A percentile compares a stretch with the other conserved stretches of the same genome.
phyloP scores from a whole-genome alignment of 1,140 invertebrate species.

The Papilio dardanus region DNA sequence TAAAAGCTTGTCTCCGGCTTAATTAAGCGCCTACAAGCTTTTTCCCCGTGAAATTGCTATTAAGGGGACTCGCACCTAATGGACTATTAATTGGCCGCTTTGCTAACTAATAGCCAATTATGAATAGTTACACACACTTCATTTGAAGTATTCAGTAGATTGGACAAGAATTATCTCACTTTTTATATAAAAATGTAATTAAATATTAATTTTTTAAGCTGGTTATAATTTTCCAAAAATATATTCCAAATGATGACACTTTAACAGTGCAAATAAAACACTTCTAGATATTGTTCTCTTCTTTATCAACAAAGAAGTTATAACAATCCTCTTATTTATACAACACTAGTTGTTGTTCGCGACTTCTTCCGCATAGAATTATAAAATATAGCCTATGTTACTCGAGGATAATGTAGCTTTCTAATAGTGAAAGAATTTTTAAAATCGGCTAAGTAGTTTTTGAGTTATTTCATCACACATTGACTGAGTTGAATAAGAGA shows the following conservation, averaged over 20 bases:
- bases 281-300: too few species aligned
- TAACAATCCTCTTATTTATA: too few species aligned
- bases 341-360: too few species aligned
- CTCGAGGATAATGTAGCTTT: too few species aligned
- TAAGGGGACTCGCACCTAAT: slow-evolving; percentile 33
- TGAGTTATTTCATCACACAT: background rate
- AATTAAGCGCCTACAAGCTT: slow-evolving; percentile 33
- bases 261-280: too few species aligned
- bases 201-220: background rate
- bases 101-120: slow-evolving; percentile 38
- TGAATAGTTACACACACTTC: slow-evolving; percentile 36
- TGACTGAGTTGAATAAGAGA: background rate
- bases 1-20: slow-evolving; percentile 31
- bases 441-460: too few species aligned
- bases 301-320: too few species aligned
- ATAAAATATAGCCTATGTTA: too few species aligned
- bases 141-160: slow-evolving; percentile 1
- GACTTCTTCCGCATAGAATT: too few species aligned
- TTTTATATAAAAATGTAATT: background rate
- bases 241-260: too few species aligned
- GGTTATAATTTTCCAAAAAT: background rate
- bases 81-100: slow-evolving; percentile 37
- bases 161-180: background rate
- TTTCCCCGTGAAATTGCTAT: slow-evolving; percentile 23
- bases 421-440: too few species aligned